phyloP scores from a whole-genome alignment of 2,113 vertebrate species.

The Meriones unguiculatus region DNA sequence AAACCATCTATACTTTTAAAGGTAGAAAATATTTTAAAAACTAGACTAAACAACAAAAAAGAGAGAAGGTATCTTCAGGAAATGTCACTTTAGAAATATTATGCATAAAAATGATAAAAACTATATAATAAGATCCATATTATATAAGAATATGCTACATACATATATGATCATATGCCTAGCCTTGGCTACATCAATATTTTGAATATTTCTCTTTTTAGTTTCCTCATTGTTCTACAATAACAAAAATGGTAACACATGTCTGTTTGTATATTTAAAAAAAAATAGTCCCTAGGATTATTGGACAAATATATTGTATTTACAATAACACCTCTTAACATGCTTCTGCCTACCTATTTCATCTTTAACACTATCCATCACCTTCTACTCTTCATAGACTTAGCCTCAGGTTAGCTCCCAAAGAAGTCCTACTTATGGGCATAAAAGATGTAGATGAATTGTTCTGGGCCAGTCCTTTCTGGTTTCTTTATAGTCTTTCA shows the following conservation, averaged over 20 bases:
- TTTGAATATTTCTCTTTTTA: background rate
- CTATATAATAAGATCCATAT: background rate
- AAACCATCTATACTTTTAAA: background rate
- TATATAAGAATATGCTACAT: background rate
- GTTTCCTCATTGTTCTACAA: background rate
- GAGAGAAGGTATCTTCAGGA: background rate
- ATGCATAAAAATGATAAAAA: background rate
- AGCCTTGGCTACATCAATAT: background rate
- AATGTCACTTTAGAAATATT: background rate
- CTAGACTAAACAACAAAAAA: background rate
- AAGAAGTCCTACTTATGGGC: background rate
- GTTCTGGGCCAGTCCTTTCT: background rate
- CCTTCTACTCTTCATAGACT: background rate
- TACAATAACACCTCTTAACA: background rate
- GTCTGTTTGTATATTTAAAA: background rate
- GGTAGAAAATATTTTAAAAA: background rate
- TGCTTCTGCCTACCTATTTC: background rate
- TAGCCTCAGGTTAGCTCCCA: background rate
- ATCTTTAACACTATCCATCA: background rate
- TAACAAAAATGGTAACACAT: background rate
- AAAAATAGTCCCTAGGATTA: background rate
- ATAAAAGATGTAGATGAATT: background rate
- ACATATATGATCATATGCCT: background rate
- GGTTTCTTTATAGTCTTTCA: background rate
- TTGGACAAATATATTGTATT: background rate